Conservation (phyloP, 2,888 invertebrate genomes). For the Leptothorax acervorum region DNA sequence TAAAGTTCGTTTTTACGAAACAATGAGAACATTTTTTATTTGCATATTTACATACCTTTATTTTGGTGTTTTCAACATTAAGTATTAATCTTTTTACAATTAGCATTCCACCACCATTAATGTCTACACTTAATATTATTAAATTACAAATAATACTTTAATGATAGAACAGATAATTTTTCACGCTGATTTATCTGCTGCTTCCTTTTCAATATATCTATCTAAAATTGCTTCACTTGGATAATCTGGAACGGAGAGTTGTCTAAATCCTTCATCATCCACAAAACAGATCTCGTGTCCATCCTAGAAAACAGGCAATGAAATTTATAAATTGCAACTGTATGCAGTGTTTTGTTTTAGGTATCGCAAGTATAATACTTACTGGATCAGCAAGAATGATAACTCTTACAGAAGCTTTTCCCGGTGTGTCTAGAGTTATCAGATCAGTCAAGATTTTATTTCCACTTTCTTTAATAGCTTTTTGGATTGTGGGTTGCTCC, state of each 20-base stretch:
- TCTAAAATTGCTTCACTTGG: constrained; percentile 93
- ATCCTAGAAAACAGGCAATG: constrained; percentile 87
- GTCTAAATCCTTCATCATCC: constrained; percentile 96
- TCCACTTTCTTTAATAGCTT: constrained; percentile 90
- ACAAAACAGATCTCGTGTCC: constrained; percentile 99
- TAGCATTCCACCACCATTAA: constrained; percentile 2
- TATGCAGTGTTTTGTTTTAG: neutral
- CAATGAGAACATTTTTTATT: constrained; percentile 9
- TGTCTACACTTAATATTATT: constrained; percentile 19
- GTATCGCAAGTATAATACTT: constrained; percentile 72
- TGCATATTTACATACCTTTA: constrained; percentile 31
- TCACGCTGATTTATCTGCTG: constrained; percentile 6
- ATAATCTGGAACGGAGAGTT: constrained; percentile 95
- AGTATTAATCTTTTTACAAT: constrained; percentile 7
- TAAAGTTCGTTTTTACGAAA: constrained; percentile 2
- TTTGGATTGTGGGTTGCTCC: constrained; percentile 92
- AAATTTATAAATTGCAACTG: constrained; percentile 9
- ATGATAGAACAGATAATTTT: neutral
- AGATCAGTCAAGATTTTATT: constrained; percentile 95
- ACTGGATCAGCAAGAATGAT: constrained; percentile 98
- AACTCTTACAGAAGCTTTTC: constrained; percentile 98
- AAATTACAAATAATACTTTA: constrained; percentile 28
- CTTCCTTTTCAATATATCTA: constrained; percentile 90
- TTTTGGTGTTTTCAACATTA: neutral
- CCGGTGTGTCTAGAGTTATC: constrained; percentile 97